Percentiles rank a stretch among this genome's conserved stretches.
phyloP scores from a whole-genome alignment of 2,113 vertebrate genomes.

The Lophochroa leadbeateri region DNA sequence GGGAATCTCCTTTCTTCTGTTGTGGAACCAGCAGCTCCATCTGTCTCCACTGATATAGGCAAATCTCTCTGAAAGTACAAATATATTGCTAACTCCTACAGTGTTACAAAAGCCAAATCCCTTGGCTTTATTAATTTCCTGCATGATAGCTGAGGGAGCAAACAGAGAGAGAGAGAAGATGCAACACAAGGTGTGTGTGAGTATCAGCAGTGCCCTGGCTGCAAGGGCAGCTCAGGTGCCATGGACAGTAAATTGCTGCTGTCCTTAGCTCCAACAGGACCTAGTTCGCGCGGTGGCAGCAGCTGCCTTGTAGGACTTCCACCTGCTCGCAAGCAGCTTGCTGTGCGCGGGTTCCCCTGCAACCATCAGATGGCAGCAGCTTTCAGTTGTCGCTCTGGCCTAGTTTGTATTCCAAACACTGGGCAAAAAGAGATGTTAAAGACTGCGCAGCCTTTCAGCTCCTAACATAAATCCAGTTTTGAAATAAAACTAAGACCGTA shows the following conservation, averaged over 20 bases:
- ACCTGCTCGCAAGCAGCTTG: background rate
- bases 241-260: too few relatives aligned
- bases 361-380: conserved; percentile 10
- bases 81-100: background rate
- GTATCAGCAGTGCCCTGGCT: background rate
- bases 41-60: background rate
- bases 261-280: background rate
- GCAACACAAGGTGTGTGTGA: rapidly evolving
- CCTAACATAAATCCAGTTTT: background rate
- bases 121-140: background rate
- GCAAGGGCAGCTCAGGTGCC: background rate
- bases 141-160: background rate
- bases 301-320: background rate
- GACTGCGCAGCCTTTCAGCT: background rate
- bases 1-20: background rate
- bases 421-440: background rate
- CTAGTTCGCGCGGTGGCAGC: background rate
- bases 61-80: background rate
- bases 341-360: background rate
- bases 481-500: background rate
- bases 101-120: rapidly evolving
- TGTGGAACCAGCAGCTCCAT: background rate
- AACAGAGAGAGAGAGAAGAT: rapidly evolving
- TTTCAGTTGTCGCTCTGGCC: background rate
- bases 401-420: background rate